These are phyloP conservation scores for Sphaeridia pumilis DNA, from an alignment of 2,888 invertebrate genomes.

Conservation along the genomic window DNA sequence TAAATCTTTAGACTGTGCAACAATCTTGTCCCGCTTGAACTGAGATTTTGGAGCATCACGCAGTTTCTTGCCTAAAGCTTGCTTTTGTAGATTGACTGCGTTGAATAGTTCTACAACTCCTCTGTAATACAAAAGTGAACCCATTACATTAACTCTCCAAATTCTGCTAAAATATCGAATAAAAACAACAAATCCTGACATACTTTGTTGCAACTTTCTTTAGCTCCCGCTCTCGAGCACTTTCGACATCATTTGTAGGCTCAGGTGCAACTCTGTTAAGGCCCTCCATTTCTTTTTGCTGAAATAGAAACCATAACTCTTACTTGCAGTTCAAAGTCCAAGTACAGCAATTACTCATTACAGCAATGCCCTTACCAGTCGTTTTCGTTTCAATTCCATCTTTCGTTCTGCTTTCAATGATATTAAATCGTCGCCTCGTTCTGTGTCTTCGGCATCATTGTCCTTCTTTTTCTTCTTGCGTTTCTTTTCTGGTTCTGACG, in stretches of 20 bases:
- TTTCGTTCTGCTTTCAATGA: conserved; percentile 22
- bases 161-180: background rate
- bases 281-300: conserved; percentile 53
- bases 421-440: conserved; percentile 3
- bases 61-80: conserved; percentile 39
- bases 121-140: conserved; percentile 34
- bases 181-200: conserved; percentile 19
- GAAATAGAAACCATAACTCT: conserved; percentile 36
- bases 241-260: conserved; percentile 52
- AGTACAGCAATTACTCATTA: background rate
- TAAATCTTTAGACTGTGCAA: conserved; percentile 36
- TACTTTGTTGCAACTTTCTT: conserved; percentile 69
- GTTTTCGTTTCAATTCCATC: conserved; percentile 25
- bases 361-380: conserved; percentile 28
- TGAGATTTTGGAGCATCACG: conserved; percentile 39
- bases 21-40: conserved; percentile 40
- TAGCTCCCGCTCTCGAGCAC: conserved; percentile 61
- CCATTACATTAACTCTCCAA: background rate
- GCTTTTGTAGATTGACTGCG: conserved; percentile 43
- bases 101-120: conserved; percentile 46
- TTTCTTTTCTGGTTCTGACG: background rate
- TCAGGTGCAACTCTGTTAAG: conserved; percentile 61
- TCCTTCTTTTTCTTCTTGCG: conserved; percentile 7
- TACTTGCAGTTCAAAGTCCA: background rate
- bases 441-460: background rate